Conservation (phyloP, 2,797 vertebrate species). For the Meda fulgida region DNA sequence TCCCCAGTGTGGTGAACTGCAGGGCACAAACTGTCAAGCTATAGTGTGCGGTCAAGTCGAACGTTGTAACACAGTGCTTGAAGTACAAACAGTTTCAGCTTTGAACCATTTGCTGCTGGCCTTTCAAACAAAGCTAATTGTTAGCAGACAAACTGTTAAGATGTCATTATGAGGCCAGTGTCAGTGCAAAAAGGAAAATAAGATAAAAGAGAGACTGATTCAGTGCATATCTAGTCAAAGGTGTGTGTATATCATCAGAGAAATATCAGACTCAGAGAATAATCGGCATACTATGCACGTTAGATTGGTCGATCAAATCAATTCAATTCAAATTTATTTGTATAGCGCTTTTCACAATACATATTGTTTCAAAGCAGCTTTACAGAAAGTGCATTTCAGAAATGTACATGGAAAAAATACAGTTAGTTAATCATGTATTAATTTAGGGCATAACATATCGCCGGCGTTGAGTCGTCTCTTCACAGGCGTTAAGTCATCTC, state of each 20-base stretch:
- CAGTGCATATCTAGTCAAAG: neutral
- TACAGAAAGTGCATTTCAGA: too few species aligned
- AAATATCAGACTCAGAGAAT: neutral
- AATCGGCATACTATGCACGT: neutral
- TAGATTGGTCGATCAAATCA: neutral
- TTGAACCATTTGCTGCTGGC: neutral
- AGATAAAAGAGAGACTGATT: neutral
- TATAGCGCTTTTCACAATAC: too few species aligned
- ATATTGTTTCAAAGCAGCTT: too few species aligned
- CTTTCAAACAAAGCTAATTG: neutral
- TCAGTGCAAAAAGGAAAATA: neutral
- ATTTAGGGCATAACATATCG: too few species aligned
- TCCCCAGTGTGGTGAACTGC: neutral
- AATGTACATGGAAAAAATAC: too few species aligned
- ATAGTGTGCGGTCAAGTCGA: neutral
- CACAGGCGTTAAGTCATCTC: too few species aligned
- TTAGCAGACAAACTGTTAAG: neutral
- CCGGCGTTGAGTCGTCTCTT: too few species aligned
- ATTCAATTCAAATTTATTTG: too few species aligned
- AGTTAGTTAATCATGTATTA: too few species aligned
- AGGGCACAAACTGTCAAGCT: neutral
- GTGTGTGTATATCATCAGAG: neutral
- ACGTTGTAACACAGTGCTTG: neutral
- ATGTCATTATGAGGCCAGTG: neutral
- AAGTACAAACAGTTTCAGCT: conserved; percentile 8